Percentiles rank a stretch among this genome's conserved stretches.
Conservation (phyloP, 30 jellyfish, hydroid and myxozoan genomes). For the Nemopilema nomurai region DNA sequence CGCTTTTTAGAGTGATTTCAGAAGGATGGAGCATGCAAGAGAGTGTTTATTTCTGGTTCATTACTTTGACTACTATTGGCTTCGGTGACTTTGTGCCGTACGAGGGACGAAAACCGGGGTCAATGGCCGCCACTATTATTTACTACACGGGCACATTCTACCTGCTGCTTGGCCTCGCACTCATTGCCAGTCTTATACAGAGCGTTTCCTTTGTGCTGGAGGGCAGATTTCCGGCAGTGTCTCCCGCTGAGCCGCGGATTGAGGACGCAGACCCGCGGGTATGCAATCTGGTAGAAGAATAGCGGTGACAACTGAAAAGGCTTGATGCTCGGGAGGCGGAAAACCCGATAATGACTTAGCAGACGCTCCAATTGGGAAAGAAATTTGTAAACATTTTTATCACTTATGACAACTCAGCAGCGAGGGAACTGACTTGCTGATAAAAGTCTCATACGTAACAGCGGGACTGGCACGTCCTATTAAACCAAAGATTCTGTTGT, state of each 20-base stretch:
- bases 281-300: too few species aligned
- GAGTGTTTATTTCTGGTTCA: conserved; percentile 67
- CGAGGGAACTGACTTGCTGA: too few species aligned
- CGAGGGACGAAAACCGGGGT: conserved; percentile 55
- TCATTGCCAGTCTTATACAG: conserved; percentile 67
- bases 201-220: conserved; percentile 42
- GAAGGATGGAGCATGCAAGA: conserved; percentile 66
- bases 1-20: conserved; percentile 27
- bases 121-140: conserved; percentile 13
- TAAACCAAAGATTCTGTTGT: too few species aligned
- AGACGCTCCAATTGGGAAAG: too few species aligned
- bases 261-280: neutral
- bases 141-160: conserved; percentile 68
- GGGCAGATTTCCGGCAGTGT: conserved; percentile 60
- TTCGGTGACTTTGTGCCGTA: conserved; percentile 72
- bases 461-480: too few species aligned
- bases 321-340: too few species aligned
- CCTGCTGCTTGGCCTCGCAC: conserved; percentile 61
- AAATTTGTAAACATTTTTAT: too few species aligned
- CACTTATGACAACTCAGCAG: too few species aligned
- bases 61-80: conserved; percentile 61
- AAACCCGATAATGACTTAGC: too few species aligned
- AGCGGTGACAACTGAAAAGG: too few species aligned
- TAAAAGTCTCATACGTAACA: too few species aligned
- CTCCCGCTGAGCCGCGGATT: neutral